phyloP scores from a whole-genome alignment of 2,113 vertebrate species.

The Eulemur rufifrons region DNA sequence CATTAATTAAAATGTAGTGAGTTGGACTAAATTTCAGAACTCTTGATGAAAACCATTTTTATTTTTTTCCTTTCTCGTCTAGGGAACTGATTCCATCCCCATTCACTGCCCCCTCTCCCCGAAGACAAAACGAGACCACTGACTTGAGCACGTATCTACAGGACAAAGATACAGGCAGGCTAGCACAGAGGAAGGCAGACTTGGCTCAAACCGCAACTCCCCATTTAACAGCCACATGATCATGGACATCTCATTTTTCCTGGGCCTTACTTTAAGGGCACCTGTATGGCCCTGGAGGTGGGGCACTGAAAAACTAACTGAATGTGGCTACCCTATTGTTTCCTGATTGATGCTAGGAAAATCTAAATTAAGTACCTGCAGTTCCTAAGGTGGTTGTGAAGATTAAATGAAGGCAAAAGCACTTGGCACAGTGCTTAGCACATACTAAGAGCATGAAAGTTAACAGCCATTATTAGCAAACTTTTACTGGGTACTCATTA shows the following conservation, averaged over 20 bases:
- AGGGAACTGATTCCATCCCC: not conserved
- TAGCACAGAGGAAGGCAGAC: not conserved
- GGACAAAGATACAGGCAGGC: not conserved
- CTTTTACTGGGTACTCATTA: not conserved
- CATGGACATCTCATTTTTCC: not conserved
- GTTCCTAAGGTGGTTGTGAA: not conserved
- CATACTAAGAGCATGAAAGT: not conserved
- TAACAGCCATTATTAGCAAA: not conserved
- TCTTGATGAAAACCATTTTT: not conserved
- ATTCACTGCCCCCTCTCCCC: too few species aligned
- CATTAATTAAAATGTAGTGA: constrained; percentile 19
- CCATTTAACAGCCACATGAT: not conserved
- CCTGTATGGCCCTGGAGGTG: not conserved
- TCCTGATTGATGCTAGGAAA: not conserved
- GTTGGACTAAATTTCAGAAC: not conserved
- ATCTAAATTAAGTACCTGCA: not conserved
- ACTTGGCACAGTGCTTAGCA: not conserved
- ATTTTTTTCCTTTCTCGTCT: not conserved
- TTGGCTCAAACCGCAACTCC: not conserved
- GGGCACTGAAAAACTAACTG: not conserved
- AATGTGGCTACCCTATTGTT: not conserved
- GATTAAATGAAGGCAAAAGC: not conserved
- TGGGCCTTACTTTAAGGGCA: not conserved
- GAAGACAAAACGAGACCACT: not conserved
- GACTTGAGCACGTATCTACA: not conserved